Base-by-base conservation (phyloP, 2,888 invertebrate genomes). In the Eilema sororculum region DNA sequence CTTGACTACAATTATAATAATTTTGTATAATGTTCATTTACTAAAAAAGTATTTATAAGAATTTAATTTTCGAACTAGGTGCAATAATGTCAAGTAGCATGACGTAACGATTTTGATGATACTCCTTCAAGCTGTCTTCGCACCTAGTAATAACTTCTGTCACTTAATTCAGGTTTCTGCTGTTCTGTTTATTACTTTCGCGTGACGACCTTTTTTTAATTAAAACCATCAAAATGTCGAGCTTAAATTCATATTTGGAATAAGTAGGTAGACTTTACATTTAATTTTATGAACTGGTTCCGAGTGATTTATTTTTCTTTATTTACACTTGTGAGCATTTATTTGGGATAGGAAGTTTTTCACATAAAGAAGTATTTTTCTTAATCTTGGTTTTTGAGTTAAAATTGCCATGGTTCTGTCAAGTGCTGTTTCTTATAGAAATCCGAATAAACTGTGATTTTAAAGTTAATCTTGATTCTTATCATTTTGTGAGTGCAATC, bases 241-340 rank as follows among this genome's bases (percentile, higher is more conserved):
- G 58, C 13, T 58, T 25, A 25, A 84, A 78, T 83, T 86, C 78
- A 85, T 84, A 79, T 75, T 67, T 73, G 76, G 80, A 79, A 84
- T 81, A 81, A 80, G 77, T 77, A 74, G 67, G 75, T 73, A 68
- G 76, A 69, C 74, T 74, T 77, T 78, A 81, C 79, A 73, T 76
- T 75, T 65, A 16, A 41, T 71, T 64, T 75, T 77, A 52, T 52
- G 52, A n/a, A 9, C 52, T 4, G n/a, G 52, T 52, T 52, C 20
- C n/a, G 2, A 9, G 52, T n/a, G n/a, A n/a, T 52, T 52, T n/a
- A 52, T 52, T 52, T 20, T 52, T 52, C 20, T 52, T 52, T 52
- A n/a, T 52, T 52, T n/a, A n/a, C 16, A 4, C 41, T 41, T 4
- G 1, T 16, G 4, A 28, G n/a, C n/a, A n/a, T n/a, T n/a, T n/a